These are phyloP conservation scores for Mesochorus sp. DNA, from an alignment of 2,888 invertebrate genomes.

Conservation along the genomic window DNA sequence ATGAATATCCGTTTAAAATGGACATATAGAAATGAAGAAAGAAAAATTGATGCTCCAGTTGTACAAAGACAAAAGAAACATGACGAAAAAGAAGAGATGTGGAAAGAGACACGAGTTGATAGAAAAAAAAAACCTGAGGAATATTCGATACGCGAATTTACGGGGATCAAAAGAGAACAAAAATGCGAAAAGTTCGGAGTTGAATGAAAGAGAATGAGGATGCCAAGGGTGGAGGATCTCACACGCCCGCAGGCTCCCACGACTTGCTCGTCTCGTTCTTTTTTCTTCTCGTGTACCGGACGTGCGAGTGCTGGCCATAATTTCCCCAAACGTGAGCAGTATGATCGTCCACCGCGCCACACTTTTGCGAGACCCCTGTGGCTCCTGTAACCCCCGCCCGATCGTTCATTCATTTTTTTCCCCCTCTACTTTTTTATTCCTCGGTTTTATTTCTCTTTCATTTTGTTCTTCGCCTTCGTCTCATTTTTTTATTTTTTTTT, in stretches of 20 bases:
- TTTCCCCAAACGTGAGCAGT: conserved; percentile 37
- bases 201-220: conserved; percentile 36
- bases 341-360: conserved; percentile 39
- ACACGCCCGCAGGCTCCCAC: conserved; percentile 48
- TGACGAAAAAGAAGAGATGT: background rate
- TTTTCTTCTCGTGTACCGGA: conserved; percentile 51
- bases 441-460: background rate
- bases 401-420: conserved; percentile 45
- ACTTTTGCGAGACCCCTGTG: conserved; percentile 32
- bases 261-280: conserved; percentile 23
- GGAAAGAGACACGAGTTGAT: background rate
- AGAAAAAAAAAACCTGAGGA: background rate
- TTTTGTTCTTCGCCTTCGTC: conserved; percentile 3
- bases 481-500: conserved; percentile 1
- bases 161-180: background rate
- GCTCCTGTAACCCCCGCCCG: conserved; percentile 44
- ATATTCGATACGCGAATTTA: background rate
- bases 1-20: too few species aligned
- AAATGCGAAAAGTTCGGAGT: conserved; percentile 33
- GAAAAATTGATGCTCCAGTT: too few species aligned
- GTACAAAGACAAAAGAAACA: background rate
- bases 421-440: conserved; percentile 1
- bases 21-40: too few species aligned
- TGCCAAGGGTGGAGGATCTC: conserved; percentile 36
- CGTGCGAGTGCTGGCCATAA: conserved; percentile 48